Evolutionary conservation across 2,113 vertebrate genomes (phyloP).

Genomic region (Sceloporus undulatus): DNA sequence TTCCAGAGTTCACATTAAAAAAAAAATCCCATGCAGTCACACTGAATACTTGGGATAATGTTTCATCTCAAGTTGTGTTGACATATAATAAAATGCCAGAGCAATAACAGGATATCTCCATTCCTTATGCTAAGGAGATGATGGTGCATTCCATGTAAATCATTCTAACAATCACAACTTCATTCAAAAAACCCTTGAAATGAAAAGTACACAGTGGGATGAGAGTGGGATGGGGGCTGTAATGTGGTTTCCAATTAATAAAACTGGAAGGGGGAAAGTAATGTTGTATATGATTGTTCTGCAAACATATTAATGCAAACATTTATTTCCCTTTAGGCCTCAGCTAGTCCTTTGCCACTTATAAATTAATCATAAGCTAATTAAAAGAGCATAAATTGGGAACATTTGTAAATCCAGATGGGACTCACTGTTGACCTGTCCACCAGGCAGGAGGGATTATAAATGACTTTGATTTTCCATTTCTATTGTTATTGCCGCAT

Average conservation of each 20-base stretch:
- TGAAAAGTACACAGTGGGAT: neutral
- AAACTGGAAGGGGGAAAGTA: neutral
- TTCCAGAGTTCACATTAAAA: constrained; percentile 19
- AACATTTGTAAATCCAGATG: constrained; percentile 39
- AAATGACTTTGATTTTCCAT: constrained; percentile 31
- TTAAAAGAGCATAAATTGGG: constrained; percentile 60
- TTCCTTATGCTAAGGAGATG: neutral
- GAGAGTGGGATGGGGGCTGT: neutral
- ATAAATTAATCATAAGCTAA: constrained; percentile 63
- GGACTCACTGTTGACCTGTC: constrained; percentile 30
- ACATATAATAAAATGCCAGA: constrained; percentile 13
- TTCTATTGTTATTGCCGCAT: constrained; percentile 30
- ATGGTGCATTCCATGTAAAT: constrained; percentile 23
- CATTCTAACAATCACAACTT: constrained; percentile 11
- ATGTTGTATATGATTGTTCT: constrained; percentile 27
- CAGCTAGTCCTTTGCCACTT: constrained; percentile 25
- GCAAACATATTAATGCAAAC: constrained; percentile 32
- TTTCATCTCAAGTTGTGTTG: constrained; percentile 18
- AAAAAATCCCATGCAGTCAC: constrained; percentile 16
- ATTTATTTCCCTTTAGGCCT: neutral
- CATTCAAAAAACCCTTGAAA: constrained; percentile 2
- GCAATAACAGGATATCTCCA: constrained; percentile 14
- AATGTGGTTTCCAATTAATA: neutral
- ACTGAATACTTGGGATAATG: neutral
- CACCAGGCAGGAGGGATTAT: constrained; percentile 43